Evolutionary conservation across 2,888 invertebrate genomes (phyloP), one percentile per base, ranked within the genome.

Genomic region (Subacronicta megacephala): DNA sequence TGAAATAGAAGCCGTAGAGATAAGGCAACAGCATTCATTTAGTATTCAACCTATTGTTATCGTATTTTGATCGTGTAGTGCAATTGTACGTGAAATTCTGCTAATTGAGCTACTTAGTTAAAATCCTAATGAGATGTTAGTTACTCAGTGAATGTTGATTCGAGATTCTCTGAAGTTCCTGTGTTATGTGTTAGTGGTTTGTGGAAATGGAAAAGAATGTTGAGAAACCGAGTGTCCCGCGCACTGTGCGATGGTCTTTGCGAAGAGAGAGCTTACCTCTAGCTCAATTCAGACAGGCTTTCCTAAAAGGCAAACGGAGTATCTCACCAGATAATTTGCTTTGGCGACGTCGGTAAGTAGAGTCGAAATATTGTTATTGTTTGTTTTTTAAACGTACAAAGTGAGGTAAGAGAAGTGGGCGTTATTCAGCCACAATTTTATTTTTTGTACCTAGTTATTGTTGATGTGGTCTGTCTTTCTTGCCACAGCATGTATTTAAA

Each of bases 221-320:
- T 18, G 56, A 60, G 3, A 58, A 69, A 57, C 47, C 69, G 13
- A 62, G 61, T 55, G 68, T 61, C 16, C 40, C 49, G 3, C 75
- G 78, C 43, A 54, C 68, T 17, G 77, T 85, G 16, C 73, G 79
- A 33, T 92, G 89, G 87, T 76, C 85, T 10, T 63, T 91, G n/a
- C 77, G 93, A 40, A 80, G 93, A 29, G 93, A 93, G 29, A 93
- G 93, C 53, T 72, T 93, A 5, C 93, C 93, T 0, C 60, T 93
- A 26, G 85, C 89, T 7, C 85, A 79, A 12, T 82, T 93, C 2
- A 84, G 90, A 33, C 83, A 85, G 54, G 91, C 89, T 38, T 87
- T 88, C 77, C 67, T 92, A 3, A 92, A 85, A 55, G 82, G 85
- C 15, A 84, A 80, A 26, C 76, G 81, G 5, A 90, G 88, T 60